Conservation (phyloP, 2,888 invertebrate species). For the Pterobdella sp. region DNA sequence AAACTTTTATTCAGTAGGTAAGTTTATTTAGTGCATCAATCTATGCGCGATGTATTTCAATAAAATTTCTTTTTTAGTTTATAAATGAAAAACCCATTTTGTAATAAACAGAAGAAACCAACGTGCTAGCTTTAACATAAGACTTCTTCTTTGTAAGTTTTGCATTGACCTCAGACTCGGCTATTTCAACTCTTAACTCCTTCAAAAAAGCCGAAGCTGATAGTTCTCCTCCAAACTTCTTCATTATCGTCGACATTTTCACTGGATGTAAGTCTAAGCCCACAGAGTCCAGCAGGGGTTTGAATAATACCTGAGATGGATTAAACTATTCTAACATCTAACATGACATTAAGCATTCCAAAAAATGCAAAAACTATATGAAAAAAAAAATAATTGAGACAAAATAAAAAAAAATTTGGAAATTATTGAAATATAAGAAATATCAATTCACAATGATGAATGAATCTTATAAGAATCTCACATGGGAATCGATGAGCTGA, state of each 20-base stretch:
- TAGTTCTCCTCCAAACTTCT: conserved; percentile 74
- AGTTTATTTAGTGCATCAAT: no score
- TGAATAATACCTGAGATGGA: conserved; percentile 51
- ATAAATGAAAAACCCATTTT: no score
- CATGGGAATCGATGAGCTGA: conserved; percentile 75
- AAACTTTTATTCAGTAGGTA: neutral
- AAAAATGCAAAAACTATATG: conserved; percentile 24
- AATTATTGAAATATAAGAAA: neutral
- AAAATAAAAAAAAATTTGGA: neutral
- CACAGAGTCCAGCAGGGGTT: conserved; percentile 76
- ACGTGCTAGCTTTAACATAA: no score
- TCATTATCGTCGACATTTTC: conserved; percentile 59
- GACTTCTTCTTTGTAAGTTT: no score
- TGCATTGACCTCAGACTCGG: conserved; percentile 67
- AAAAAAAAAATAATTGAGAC: neutral
- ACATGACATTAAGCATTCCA: neutral
- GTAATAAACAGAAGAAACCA: no score
- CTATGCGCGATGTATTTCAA: no score
- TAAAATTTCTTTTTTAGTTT: no score
- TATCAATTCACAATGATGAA: no score
- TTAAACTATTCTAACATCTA: neutral
- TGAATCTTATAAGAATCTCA: no score
- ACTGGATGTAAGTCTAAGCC: conserved; percentile 67
- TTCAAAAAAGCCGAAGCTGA: conserved; percentile 66
- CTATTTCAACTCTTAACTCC: conserved; percentile 81